Evolutionary conservation across 2,888 invertebrate species (phyloP), one percentile per base, ranked within the genome.

Genomic region (Tenthredo notha): DNA sequence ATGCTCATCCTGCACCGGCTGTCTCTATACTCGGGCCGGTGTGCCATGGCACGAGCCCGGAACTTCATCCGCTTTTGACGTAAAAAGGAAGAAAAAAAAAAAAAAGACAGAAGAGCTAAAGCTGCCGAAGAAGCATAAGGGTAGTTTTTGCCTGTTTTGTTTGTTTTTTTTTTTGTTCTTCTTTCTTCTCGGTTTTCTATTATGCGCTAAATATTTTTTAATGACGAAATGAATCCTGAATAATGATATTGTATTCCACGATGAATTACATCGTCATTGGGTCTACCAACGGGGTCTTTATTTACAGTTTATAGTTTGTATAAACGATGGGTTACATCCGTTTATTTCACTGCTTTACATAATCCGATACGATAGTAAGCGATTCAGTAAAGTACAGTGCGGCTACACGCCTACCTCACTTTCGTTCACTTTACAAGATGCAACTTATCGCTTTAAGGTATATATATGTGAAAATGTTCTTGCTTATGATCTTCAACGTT

Each of bases 281-380:
- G n/a, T 3, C 4, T 72, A n/a, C 25, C n/a, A 43, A 29, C 50
- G 25, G 29, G 18, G 25, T 50, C 5, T 12, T 43, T 12, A 6
- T 6, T 29, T 50, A 5, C 40, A 21, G 37, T 61, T 61, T 37
- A 61, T 80, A 61, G 58, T 61, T 58, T 58, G 80, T 61, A 61
- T 18, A 12, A 5, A 21, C 58, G 80, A 61, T 40, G 61, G 21
- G 37, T 40, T 80, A 80, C 80, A 80, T 37, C n/a, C 61, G 40
- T 80, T 80, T 80, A 80, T 80, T 80, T 80, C 5, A 80, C 80
- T 61, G 80, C 58, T 80, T 80, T 61, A 80, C 80, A 80, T 80
- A 80, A 80, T 80, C 80, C 80, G 80, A 74, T 74, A 21, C 21
- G 40, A 74, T 74, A 21, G 47, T 54, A 40, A 67, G n/a, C 40